These are phyloP conservation scores for Parapristionchus giblindavisi DNA, from an alignment of 2,888 invertebrate species.

Conservation along the genomic window DNA sequence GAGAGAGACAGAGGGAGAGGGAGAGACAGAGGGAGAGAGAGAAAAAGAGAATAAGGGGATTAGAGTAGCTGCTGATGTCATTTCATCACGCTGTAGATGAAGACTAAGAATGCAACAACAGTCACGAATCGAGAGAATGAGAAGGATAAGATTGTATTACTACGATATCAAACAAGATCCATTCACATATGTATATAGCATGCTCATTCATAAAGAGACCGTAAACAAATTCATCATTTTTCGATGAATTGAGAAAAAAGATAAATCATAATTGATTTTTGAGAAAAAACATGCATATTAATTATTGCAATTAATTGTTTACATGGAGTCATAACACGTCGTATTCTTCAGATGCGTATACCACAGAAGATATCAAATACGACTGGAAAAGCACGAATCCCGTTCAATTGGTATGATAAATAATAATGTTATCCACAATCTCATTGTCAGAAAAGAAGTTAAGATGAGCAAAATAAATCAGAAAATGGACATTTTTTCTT, in stretches of 20 bases:
- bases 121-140: not conserved
- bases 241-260: no score
- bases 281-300: not conserved
- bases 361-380: slow-evolving; percentile 93
- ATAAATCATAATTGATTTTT: not conserved
- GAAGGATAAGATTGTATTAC: not conserved
- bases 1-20: no score
- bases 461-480: no score
- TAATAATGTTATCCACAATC: not conserved
- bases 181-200: not conserved
- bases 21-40: no score
- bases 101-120: slow-evolving; percentile 14
- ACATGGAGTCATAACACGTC: not conserved
- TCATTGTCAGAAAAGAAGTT: no score
- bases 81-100: no score
- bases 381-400: slow-evolving; percentile 91
- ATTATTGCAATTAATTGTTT: not conserved
- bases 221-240: no score
- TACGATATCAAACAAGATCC: not conserved
- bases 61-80: slow-evolving; percentile 15
- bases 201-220: no score
- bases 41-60: not conserved
- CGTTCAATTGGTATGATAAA: slow-evolving; percentile 79
- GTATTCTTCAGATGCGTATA: slow-evolving; percentile 83
- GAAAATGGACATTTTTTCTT: no score